Evolutionary conservation across 2,797 vertebrate genomes (phyloP).

Genomic region (Coccyzus lansbergi): DNA sequence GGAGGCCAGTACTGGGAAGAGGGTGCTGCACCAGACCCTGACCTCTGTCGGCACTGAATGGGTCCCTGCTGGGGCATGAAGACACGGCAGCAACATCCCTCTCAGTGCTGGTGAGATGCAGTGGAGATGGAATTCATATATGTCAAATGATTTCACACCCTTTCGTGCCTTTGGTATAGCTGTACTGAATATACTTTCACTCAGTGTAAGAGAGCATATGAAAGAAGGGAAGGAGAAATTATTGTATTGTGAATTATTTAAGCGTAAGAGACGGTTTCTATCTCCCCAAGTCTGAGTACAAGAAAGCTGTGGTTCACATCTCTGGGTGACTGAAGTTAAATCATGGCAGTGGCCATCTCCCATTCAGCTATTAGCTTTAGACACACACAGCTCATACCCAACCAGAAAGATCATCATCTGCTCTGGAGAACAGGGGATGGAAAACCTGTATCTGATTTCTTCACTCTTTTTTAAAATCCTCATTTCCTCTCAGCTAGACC

Average conservation of each 20-base stretch:
- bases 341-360: neutral
- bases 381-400: neutral
- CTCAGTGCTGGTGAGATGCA: neutral
- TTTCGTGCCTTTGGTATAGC: neutral
- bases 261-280: neutral
- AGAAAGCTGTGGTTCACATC: neutral
- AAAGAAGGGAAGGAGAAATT: neutral
- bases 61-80: neutral
- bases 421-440: neutral
- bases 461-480: neutral
- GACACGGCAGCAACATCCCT: neutral
- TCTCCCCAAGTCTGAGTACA: neutral
- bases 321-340: neutral
- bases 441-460: conserved; percentile 49
- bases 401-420: conserved; percentile 21
- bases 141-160: neutral
- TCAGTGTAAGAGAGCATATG: neutral
- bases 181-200: neutral
- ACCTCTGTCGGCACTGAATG: neutral
- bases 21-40: neutral
- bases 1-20: neutral
- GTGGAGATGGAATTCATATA: neutral
- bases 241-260: neutral
- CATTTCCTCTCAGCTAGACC: conserved; percentile 45
- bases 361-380: neutral